Percentiles rank a stretch among this genome's conserved stretches.
Conservation (phyloP, 2,888 invertebrate species). For the Criorhina ranunculi region DNA sequence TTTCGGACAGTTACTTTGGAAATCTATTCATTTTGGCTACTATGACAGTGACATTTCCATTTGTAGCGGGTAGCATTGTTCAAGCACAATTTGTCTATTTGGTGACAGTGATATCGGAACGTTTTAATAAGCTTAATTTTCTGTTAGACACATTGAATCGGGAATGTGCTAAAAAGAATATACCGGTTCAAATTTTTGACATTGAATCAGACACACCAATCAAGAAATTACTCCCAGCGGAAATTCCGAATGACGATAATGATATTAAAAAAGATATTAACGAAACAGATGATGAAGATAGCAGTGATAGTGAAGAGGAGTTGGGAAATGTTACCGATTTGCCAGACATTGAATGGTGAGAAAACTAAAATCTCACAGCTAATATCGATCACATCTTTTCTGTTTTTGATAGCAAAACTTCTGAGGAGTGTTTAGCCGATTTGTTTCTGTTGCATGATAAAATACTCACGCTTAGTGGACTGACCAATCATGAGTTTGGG, state of each 20-base stretch:
- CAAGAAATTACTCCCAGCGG: conserved; percentile 27
- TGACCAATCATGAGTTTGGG: conserved; percentile 82
- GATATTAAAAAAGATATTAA: conserved; percentile 74
- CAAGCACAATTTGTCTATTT: conserved; percentile 83
- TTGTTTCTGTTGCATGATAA: conserved; percentile 83
- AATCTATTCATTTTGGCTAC: conserved; percentile 79
- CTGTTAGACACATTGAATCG: conserved; percentile 82
- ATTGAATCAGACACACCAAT: conserved; percentile 81
- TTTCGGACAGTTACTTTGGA: conserved; percentile 79
- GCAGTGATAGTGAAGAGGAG: conserved; percentile 60
- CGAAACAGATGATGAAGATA: conserved; percentile 72
- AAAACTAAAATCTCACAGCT: not conserved
- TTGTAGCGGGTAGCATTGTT: conserved; percentile 81
- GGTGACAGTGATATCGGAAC: conserved; percentile 81
- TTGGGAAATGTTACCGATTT: conserved; percentile 31
- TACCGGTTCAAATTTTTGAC: conserved; percentile 81
- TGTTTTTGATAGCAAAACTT: conserved; percentile 78
- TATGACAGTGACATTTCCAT: conserved; percentile 82
- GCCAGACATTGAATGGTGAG: conserved; percentile 48
- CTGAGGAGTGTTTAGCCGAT: conserved; percentile 82
- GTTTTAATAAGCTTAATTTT: conserved; percentile 82
- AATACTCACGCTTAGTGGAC: conserved; percentile 81
- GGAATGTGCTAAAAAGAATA: conserved; percentile 81
- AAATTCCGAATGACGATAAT: conserved; percentile 10
- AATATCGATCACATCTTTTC: not conserved